Conservation (phyloP, 2,888 invertebrate genomes). For the Adelognathus sp. region DNA sequence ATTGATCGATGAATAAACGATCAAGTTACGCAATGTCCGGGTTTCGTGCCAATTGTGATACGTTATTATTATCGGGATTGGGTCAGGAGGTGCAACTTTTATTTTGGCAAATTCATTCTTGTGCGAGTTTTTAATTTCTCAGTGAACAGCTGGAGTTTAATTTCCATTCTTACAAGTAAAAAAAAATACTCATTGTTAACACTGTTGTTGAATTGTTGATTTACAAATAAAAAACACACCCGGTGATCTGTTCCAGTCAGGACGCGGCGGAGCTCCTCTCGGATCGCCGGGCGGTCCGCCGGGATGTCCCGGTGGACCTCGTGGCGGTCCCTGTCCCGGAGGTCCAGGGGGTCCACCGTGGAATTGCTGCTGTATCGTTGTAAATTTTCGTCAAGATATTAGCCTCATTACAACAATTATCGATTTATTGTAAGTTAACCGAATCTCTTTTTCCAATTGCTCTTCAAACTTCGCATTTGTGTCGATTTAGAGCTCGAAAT, state of each 20-base stretch:
- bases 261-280: slow-evolving; percentile 83
- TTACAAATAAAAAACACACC: slow-evolving; percentile 73
- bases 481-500: too few species aligned
- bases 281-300: slow-evolving; percentile 85
- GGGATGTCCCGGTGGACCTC: slow-evolving; percentile 82
- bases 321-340: slow-evolving; percentile 81
- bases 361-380: slow-evolving; percentile 77
- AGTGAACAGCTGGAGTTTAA: too few species aligned
- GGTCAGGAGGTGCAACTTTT: too few species aligned
- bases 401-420: slow-evolving; percentile 6
- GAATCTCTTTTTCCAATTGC: background rate
- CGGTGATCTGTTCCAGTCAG: slow-evolving; percentile 90
- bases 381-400: slow-evolving; percentile 16
- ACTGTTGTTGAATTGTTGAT: background rate
- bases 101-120: too few species aligned
- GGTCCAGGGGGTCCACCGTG: slow-evolving; percentile 84
- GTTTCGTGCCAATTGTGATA: too few species aligned
- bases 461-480: too few species aligned
- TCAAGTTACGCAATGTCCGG: too few species aligned
- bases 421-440: background rate
- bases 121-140: too few species aligned
- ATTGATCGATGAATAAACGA: too few species aligned
- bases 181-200: too few species aligned
- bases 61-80: too few species aligned
- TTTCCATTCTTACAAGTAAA: too few species aligned